Evolutionary conservation across 2,888 invertebrate genomes (phyloP).

Genomic region (Philereme vetulata): DNA sequence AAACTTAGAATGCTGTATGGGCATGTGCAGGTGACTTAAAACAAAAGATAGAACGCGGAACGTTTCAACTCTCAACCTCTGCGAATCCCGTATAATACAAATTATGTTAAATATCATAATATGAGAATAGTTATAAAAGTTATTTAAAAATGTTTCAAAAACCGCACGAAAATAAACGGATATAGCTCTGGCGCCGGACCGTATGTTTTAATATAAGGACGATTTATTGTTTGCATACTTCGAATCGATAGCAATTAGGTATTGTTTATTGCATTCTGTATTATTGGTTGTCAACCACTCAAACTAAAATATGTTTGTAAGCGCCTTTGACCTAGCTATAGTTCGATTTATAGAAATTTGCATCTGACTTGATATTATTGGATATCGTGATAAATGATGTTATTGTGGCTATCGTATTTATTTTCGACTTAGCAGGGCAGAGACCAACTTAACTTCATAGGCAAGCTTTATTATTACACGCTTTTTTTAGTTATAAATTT

Average conservation of each 20-base stretch:
- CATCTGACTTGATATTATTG: constrained; percentile 1
- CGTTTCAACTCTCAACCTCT: too few relatives aligned
- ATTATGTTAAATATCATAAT: too few relatives aligned
- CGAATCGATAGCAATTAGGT: constrained; percentile 31
- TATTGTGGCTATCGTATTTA: too few relatives aligned
- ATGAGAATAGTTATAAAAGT: too few relatives aligned
- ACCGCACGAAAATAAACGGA: background rate
- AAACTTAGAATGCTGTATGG: too few relatives aligned
- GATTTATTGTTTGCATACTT: constrained; percentile 26
- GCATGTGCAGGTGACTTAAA: too few relatives aligned
- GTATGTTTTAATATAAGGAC: constrained; percentile 6
- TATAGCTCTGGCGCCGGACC: constrained; percentile 6
- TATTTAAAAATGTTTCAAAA: background rate
- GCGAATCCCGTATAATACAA: too few relatives aligned
- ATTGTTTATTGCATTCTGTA: constrained; percentile 25
- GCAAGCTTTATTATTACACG: too few relatives aligned
- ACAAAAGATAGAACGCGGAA: too few relatives aligned
- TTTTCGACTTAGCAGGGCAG: too few relatives aligned
- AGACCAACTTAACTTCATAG: too few relatives aligned
- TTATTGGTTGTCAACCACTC: constrained; percentile 27
- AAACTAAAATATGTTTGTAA: constrained; percentile 23
- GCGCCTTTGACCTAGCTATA: constrained; percentile 18
- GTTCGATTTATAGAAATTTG: constrained; percentile 5
- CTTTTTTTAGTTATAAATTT: too few relatives aligned
- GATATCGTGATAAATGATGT: background rate